Conservation (phyloP, 2,113 vertebrate genomes). For the Peromyscus leucopus region DNA sequence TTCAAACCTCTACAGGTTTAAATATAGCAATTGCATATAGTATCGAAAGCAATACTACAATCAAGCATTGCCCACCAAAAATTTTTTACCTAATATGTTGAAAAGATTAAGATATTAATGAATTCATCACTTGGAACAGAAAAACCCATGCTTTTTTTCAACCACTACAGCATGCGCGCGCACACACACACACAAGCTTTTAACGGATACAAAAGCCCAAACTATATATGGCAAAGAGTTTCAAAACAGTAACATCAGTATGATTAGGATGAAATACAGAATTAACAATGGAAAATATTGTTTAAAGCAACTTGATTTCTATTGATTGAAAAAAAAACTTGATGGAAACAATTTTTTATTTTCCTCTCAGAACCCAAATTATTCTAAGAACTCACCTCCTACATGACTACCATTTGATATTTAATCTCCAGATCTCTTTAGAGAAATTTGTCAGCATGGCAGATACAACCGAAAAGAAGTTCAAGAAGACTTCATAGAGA, state of each 20-base stretch:
- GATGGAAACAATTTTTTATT: slow-evolving; percentile 61
- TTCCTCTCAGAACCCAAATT: slow-evolving; percentile 55
- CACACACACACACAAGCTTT: neutral
- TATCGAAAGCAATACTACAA: neutral
- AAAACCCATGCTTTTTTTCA: slow-evolving; percentile 26
- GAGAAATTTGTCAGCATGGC: slow-evolving; percentile 29
- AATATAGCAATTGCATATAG: neutral
- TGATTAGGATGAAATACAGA: slow-evolving; percentile 24
- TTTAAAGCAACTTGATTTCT: slow-evolving; percentile 35
- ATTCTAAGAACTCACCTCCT: slow-evolving; percentile 77
- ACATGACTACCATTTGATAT: slow-evolving; percentile 58
- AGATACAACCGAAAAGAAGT: slow-evolving; percentile 54
- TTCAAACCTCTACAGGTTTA: neutral
- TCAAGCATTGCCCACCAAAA: slow-evolving; percentile 39
- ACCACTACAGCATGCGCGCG: neutral
- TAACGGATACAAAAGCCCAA: slow-evolving; percentile 34
- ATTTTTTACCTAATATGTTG: neutral
- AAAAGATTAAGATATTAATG: slow-evolving; percentile 45
- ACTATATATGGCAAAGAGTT: neutral
- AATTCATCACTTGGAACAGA: slow-evolving; percentile 19
- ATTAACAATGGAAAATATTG: slow-evolving; percentile 45
- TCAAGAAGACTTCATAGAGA: slow-evolving; percentile 17
- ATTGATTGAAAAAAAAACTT: slow-evolving; percentile 64
- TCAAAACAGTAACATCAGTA: slow-evolving; percentile 26
- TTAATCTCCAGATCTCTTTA: slow-evolving; percentile 73